These are phyloP conservation scores for Phoxinus phoxinus DNA, from an alignment of 2,113 vertebrate species.

Conservation along the genomic window DNA sequence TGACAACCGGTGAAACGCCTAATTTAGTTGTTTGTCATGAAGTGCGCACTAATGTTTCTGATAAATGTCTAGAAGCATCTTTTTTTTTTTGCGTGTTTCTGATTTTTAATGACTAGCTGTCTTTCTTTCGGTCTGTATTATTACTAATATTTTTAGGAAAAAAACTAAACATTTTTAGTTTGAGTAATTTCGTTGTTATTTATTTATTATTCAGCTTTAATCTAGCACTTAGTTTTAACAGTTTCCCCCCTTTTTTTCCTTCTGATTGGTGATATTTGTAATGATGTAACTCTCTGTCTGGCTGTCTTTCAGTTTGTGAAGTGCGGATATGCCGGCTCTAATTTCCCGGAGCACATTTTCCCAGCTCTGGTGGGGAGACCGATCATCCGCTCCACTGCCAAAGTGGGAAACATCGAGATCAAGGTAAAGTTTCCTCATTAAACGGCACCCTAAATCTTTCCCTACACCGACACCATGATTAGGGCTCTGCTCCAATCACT, in stretches of 20 bases:
- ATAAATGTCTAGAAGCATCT: background rate
- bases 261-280: background rate
- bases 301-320: slow-evolving; percentile 85
- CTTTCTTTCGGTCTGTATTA: background rate
- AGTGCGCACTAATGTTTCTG: background rate
- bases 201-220: background rate
- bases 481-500: background rate
- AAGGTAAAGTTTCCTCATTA: slow-evolving; percentile 79
- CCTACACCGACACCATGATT: background rate
- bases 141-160: background rate
- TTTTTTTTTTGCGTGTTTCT: background rate
- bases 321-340: slow-evolving; percentile 90
- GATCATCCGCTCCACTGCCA: slow-evolving; percentile 91
- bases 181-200: background rate
- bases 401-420: slow-evolving; percentile 95
- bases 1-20: background rate
- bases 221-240: background rate
- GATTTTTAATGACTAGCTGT: background rate
- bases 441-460: background rate
- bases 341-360: slow-evolving; percentile 92
- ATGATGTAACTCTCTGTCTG: background rate
- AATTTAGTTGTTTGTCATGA: background rate
- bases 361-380: slow-evolving; percentile 90
- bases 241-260: background rate
- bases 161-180: background rate